These are phyloP conservation scores for Odobenus rosmarus DNA, from an alignment of 2,113 vertebrate genomes.

Conservation along the genomic window DNA sequence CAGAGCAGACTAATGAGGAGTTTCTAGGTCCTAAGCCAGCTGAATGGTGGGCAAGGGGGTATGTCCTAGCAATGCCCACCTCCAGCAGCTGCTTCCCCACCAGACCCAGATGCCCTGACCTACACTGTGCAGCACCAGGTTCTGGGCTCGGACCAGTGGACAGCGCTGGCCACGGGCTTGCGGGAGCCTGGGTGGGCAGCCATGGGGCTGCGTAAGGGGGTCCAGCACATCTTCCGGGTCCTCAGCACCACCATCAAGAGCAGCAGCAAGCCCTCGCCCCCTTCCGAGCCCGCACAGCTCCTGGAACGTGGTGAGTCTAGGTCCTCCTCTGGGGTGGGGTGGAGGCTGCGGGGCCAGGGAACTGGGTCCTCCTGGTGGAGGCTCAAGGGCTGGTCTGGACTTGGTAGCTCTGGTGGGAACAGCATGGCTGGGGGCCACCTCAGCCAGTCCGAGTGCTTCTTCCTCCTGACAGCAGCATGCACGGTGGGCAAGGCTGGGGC, in stretches of 20 bases:
- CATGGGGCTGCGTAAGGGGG: conserved; percentile 90
- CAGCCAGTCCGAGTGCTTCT: neutral
- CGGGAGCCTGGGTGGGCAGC: conserved; percentile 90
- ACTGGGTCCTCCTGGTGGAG: neutral
- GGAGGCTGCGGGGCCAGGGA: neutral
- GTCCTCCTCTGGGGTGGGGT: rapidly evolving
- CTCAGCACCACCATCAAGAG: conserved; percentile 94
- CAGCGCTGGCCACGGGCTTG: conserved; percentile 90
- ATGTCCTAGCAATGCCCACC: neutral
- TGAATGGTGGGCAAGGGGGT: rapidly evolving
- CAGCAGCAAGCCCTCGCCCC: conserved; percentile 94
- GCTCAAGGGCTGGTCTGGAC: neutral
- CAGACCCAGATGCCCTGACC: conserved; percentile 93
- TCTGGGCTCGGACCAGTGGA: conserved; percentile 95
- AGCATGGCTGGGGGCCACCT: rapidly evolving
- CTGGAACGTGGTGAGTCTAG: conserved; percentile 90
- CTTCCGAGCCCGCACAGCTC: conserved; percentile 91
- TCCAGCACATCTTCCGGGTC: conserved; percentile 94
- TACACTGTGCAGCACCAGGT: conserved; percentile 97
- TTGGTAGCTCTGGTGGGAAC: rapidly evolving
- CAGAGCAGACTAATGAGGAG: neutral
- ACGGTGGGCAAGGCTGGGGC: neutral
- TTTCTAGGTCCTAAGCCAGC: neutral
- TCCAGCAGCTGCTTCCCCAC: conserved; percentile 38
- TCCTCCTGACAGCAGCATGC: neutral